Base-by-base conservation (phyloP, 2,888 invertebrate species). In the Lepidonotus clava region DNA sequence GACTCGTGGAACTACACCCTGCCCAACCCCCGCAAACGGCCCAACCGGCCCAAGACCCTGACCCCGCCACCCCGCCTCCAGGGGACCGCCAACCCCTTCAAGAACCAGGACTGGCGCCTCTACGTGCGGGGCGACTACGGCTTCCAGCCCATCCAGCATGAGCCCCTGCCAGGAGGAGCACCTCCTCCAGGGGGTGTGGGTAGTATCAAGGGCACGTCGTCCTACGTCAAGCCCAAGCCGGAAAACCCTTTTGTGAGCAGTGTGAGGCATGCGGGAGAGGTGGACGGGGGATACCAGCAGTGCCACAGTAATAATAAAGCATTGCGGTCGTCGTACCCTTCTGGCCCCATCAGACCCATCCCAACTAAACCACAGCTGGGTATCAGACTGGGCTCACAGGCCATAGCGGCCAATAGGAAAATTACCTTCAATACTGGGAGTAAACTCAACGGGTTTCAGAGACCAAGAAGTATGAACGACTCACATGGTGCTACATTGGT, bases 1-100 rank as follows among this genome's bases (percentile, higher is more conserved):
- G 80, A 80, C 46, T 46, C 2, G 11, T 80, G 80, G 80, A 80
- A 41, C 46, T 80, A 32, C 80, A 80, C 41, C 4, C 80, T 80
- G 0, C 80, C 80, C 4, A 80, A 46, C 41, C 80, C 80, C 4
- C 41, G 46, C 14, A 41, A 46, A 24, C 80, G 80, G n/a, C 80
- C 80, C 11, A 32, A n/a, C 24, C 1, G 80, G 46, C 80, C 80
- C n/a, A 80, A 46, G 51, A 80, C 80, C 1, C 80, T 80, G 5
- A 80, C 80, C 18, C 80, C 80, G 2, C 80, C 80, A 28, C 80
- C 80, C 1, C 21, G 80, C 8, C 51, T 80, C 4, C 80, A 80
- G 51, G 41, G 40, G 66, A 28, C 11, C 28, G 8, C n/a, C 28
- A 80, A 80, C 46, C 80, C 80, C 8, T 80, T 5, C 80, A 41